Conservation (phyloP, 2,113 vertebrate species). For the Cervus canadensis region DNA sequence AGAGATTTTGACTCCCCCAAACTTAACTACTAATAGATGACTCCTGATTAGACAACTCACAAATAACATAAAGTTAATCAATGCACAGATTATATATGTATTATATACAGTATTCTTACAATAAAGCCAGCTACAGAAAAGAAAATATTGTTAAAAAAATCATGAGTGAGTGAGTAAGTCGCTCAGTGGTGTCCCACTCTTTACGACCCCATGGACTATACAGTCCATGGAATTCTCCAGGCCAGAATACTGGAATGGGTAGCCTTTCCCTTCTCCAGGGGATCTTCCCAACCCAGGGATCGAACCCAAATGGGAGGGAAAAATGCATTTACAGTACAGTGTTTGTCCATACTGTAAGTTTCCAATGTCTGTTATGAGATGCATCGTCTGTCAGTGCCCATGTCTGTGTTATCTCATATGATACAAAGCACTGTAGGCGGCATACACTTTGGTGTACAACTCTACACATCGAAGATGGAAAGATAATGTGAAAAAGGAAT, state of each 20-base stretch:
- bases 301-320: not conserved
- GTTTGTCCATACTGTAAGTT: not conserved
- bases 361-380: not conserved
- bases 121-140: not conserved
- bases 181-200: not conserved
- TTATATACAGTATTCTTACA: not conserved
- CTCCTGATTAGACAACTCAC: too few species aligned
- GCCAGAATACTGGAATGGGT: not conserved
- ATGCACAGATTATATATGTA: too few species aligned
- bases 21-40: not conserved
- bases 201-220: not conserved
- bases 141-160: not conserved
- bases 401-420: not conserved
- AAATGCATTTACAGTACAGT: not conserved
- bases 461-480: not conserved
- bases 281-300: not conserved
- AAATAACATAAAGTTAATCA: not conserved
- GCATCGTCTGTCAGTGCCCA: not conserved
- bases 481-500: not conserved
- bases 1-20: not conserved
- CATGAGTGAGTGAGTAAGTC: not conserved
- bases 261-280: not conserved
- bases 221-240: not conserved
- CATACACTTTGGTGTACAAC: not conserved
- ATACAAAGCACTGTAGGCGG: not conserved